Evolutionary conservation across 2,113 vertebrate species (phyloP).

Genomic region (Ailuropoda melanoleuca): DNA sequence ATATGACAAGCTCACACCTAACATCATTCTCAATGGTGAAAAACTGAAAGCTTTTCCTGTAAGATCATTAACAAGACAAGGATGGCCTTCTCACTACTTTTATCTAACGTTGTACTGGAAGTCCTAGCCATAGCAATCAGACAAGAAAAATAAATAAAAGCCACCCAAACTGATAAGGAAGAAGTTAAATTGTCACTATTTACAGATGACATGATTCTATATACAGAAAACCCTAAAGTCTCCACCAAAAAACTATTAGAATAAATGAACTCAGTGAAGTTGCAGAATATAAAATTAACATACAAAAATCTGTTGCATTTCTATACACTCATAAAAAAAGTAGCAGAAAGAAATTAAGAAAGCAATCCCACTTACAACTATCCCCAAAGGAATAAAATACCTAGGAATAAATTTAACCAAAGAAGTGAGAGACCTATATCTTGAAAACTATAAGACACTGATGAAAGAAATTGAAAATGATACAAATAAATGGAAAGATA

Average conservation of each 20-base stretch:
- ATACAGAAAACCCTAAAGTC: neutral
- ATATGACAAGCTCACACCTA: neutral
- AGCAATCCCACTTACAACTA: too few relatives aligned
- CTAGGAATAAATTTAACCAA: too few relatives aligned
- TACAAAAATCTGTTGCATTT: too few relatives aligned
- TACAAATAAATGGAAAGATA: neutral
- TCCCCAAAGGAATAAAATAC: too few relatives aligned
- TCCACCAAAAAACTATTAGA: neutral
- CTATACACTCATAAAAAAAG: too few relatives aligned
- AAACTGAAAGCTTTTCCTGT: neutral
- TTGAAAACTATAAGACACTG: neutral
- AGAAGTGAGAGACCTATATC: too few relatives aligned
- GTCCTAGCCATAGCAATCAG: neutral
- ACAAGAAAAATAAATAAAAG: neutral
- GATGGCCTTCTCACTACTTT: neutral
- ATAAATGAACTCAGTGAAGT: neutral
- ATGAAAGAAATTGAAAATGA: neutral
- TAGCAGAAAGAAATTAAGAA: too few relatives aligned
- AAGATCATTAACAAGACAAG: neutral
- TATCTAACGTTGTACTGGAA: neutral
- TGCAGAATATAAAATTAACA: too few relatives aligned
- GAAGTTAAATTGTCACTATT: neutral
- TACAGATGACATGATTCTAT: neutral
- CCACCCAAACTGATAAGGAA: neutral
- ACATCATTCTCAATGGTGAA: neutral